Evolutionary conservation across 2,888 invertebrate species (phyloP).

Genomic region (Cataglyphis rosenhaueri): DNA sequence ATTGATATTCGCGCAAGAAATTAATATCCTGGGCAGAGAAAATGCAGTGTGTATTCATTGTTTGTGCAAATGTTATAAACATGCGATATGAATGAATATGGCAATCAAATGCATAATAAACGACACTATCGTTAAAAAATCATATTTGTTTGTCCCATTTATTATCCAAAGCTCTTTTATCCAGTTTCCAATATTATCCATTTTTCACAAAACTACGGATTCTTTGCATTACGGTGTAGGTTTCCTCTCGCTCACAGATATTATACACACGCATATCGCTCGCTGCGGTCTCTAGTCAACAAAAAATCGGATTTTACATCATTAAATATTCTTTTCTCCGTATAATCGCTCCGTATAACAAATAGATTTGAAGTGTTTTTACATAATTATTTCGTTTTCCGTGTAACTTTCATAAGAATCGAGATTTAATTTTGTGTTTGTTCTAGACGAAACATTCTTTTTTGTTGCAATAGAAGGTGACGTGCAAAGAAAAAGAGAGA

Average conservation of each 20-base stretch:
- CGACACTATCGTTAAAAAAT: conserved; percentile 71
- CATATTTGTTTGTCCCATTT: conserved; percentile 80
- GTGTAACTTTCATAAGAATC: conserved; percentile 64
- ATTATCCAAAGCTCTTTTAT: conserved; percentile 79
- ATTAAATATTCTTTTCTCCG: conserved; percentile 19
- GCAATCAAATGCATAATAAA: conserved; percentile 62
- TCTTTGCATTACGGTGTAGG: conserved; percentile 15
- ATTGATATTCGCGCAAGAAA: background rate
- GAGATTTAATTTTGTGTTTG: conserved; percentile 59
- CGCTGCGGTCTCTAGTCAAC: conserved; percentile 18
- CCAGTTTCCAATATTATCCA: conserved; percentile 64
- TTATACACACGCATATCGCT: conserved; percentile 34
- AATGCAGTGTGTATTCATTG: background rate
- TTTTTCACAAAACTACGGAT: conserved; percentile 61
- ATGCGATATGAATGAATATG: conserved; percentile 20
- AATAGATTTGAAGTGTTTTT: conserved; percentile 45
- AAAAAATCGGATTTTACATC: conserved; percentile 13
- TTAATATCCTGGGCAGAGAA: background rate
- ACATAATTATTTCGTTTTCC: conserved; percentile 47
- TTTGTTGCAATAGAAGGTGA: conserved; percentile 74
- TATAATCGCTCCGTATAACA: conserved; percentile 44
- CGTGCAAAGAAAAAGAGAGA: conserved; percentile 77
- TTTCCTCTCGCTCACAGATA: conserved; percentile 55
- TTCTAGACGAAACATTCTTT: conserved; percentile 58
- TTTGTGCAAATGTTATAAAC: background rate